Base-by-base conservation (phyloP, 1,140 invertebrate genomes). In the Nomia melanderi region DNA sequence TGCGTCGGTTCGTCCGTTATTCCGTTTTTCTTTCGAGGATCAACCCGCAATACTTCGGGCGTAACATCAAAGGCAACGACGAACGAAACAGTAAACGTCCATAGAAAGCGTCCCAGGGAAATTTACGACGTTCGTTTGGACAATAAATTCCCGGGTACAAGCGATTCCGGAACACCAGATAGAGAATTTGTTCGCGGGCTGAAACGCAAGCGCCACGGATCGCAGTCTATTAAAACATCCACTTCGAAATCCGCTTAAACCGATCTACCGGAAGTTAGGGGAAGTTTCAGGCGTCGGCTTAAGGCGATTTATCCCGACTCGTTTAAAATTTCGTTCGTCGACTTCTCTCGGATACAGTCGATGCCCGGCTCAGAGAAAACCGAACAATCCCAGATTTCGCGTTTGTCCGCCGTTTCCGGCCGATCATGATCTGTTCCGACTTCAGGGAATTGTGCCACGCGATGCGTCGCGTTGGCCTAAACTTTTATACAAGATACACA, bases 201-300 rank as follows among this genome's bases (percentile, higher is more conserved):
- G 62, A 41, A 29, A 64, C 41, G 56, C n/a, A 25, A 50, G 8
- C 47, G 20, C 47, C 14, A 31, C 23, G 50, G 50, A 65, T 65
- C 71, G 25, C 72, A 23, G 63, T 57, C 63, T 57, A 54, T 66
- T 74, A 66, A 74, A 74, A 74, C 63, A 74, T 65, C 50, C 62
- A 66, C 62, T 56, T 54, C 33, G 72, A 74, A 66, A 74, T 74
- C 72, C 72, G 72, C 72, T 74, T 74, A 74, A 66, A 74, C 65
- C 72, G 72, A 74, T 74, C 62, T 23, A 29, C 14, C 36, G 50
- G 29, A 74, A 74, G 72, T 74, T 74, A 54, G 36, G n/a, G 63
- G 17, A 74, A 74, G 7, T 66, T 74, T 65, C 20, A 25, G 64
- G 50, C 72, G 47, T 31, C 27, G 63, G 27, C 62, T 74, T 74